Base-by-base conservation (phyloP, 2,797 vertebrate species). In the Channa striata region DNA sequence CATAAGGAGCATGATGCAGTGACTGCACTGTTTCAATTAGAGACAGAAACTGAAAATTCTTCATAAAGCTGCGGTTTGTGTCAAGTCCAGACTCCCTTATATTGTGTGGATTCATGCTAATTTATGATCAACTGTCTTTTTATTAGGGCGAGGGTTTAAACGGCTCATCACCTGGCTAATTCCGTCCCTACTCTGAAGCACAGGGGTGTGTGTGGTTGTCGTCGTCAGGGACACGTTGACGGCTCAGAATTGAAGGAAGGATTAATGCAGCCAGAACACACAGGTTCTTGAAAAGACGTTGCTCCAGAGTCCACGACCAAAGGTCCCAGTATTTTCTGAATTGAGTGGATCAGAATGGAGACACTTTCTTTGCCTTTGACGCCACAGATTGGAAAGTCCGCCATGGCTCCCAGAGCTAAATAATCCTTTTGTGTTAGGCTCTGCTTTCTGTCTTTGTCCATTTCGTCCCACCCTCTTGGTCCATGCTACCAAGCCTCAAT, bases 11-110 rank as follows among this genome's bases (percentile, higher is more conserved):
- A 80, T 86, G 91, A 87, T 83, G 79, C 53, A 20, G 74, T 83
- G 86, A 91, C 91, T 85, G 85, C 56, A 82, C 82, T 43, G 63
- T 91, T 93, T 94, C 90, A 93, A 93, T 94, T 94, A 93, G 77
- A 65, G 84, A 36, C 34, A 17, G 37, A 90, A 91, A 92, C 83
- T 91, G 79, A 91, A 86, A 90, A 91, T 68, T 77, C 67, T 61
- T 37, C 56, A 76, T 65, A 77, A 83, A 79, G 68, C 36, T 21
- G 43, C 37, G 57, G 60, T 78, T 80, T 76, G 54, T 85, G 82
- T 66, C 52, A 52, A 72, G 72, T 83, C 43, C 66, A 51, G 50
- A 82, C 57, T 23, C 19, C 11, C 12, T 50, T 20, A 49, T 17
- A 50, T 6, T 23, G 37, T 36, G 46, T 44, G n/a, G 36, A 68